Conservation (phyloP, 1,140 invertebrate genomes). For the Tetramorium alpestre region DNA sequence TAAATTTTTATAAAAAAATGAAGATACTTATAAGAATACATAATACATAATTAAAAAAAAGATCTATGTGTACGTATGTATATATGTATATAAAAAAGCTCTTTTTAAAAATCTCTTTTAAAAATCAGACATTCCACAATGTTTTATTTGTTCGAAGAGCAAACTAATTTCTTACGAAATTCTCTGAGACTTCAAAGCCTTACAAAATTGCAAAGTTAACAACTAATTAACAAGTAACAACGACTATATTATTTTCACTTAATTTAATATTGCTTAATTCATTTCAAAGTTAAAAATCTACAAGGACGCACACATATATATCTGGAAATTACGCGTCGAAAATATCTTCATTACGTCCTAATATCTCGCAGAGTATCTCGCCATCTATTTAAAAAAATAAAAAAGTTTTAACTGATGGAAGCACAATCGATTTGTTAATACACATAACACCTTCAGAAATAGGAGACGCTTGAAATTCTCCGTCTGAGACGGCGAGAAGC, state of each 20-base stretch:
- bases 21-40: neutral
- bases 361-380: neutral
- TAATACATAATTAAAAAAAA: too few species aligned
- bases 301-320: too few species aligned
- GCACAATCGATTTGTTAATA: slow-evolving; percentile 1
- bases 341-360: neutral
- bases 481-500: slow-evolving; percentile 5
- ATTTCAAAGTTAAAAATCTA: neutral
- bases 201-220: slow-evolving; percentile 16
- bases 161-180: slow-evolving; percentile 32
- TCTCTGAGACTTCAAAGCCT: slow-evolving; percentile 33
- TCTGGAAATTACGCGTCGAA: neutral
- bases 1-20: neutral
- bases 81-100: too few species aligned
- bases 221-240: slow-evolving; percentile 30
- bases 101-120: too few species aligned
- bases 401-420: neutral
- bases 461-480: neutral
- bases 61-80: too few species aligned
- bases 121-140: neutral
- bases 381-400: neutral
- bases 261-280: slow-evolving; percentile 41
- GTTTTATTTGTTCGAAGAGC: neutral
- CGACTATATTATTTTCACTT: slow-evolving; percentile 16
- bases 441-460: neutral